A percentile compares a stretch with the other conserved stretches of the same genome.
Conservation (phyloP, 1,140 invertebrate genomes). For the Grapholita molesta region DNA sequence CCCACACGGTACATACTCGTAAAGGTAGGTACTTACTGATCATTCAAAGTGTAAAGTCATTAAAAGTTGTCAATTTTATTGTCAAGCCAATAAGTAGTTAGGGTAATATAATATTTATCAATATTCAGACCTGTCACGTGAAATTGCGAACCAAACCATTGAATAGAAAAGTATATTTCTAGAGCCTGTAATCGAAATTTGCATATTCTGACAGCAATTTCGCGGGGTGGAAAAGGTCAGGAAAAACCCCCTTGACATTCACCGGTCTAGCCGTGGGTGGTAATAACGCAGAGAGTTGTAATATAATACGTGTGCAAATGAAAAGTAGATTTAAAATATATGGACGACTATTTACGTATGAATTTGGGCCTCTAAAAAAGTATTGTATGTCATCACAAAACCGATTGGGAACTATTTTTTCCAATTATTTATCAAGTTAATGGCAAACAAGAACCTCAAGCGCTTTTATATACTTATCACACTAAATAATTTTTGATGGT, state of each 20-base stretch:
- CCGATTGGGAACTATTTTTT: too few relatives aligned
- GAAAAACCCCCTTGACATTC: neutral
- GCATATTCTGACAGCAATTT: constrained; percentile 8
- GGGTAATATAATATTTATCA: neutral
- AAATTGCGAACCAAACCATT: neutral
- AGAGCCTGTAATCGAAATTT: constrained; percentile 11
- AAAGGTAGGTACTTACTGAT: too few relatives aligned
- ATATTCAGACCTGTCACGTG: neutral
- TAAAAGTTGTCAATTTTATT: too few relatives aligned
- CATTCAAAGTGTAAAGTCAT: too few relatives aligned
- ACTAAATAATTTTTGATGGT: too few relatives aligned
- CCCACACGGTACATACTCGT: too few relatives aligned
- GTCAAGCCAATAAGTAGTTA: too few relatives aligned
- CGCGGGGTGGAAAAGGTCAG: constrained; percentile 4
- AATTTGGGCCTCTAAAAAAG: too few relatives aligned
- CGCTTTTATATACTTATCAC: too few relatives aligned
- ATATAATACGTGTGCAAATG: neutral
- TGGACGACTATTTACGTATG: neutral
- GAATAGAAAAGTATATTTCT: neutral
- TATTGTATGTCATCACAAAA: neutral
- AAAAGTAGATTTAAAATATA: neutral
- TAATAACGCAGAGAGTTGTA: neutral
- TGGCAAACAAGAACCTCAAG: too few relatives aligned
- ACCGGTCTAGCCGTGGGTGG: neutral
- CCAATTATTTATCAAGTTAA: too few relatives aligned